These are phyloP conservation scores for Cassiopea andromeda DNA, from an alignment of 30 jellyfish, hydroid and myxozoan genomes.

Conservation along the genomic window DNA sequence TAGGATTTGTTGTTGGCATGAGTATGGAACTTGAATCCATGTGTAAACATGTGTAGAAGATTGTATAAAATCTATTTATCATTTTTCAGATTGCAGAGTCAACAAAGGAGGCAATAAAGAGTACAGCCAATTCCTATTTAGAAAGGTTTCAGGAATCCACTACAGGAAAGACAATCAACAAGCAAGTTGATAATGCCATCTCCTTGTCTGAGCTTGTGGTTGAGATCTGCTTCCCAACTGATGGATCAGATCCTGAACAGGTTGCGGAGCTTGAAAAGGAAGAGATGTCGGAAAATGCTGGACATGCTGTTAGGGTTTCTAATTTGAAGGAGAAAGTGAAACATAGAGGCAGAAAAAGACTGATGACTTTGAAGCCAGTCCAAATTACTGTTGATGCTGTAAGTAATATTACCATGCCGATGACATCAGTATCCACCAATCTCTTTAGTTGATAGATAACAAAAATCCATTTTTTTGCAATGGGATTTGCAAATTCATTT, in stretches of 20 bases:
- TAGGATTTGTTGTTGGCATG: too few species aligned
- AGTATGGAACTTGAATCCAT: too few species aligned
- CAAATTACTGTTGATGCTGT: slow-evolving; percentile 86
- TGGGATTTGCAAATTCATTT: too few species aligned
- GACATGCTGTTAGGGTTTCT: slow-evolving; percentile 69
- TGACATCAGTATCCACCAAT: too few species aligned
- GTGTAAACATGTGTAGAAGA: too few species aligned
- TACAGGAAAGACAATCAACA: slow-evolving; percentile 60
- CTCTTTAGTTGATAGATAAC: too few species aligned
- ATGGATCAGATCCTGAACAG: slow-evolving; percentile 84
- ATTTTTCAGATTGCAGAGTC: slow-evolving; percentile 84
- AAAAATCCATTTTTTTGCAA: too few species aligned
- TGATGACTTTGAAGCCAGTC: slow-evolving; percentile 84
- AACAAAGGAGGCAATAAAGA: slow-evolving; percentile 75
- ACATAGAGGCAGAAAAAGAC: slow-evolving; percentile 84
- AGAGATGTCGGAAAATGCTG: slow-evolving; percentile 85
- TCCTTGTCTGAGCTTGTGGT: slow-evolving; percentile 96
- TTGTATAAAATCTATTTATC: too few species aligned
- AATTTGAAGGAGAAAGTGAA: slow-evolving; percentile 72
- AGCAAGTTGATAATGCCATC: slow-evolving; percentile 95
- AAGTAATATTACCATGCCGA: slow-evolving; percentile 17
- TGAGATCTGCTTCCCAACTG: slow-evolving; percentile 97
- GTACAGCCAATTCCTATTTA: slow-evolving; percentile 59
- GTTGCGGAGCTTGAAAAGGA: slow-evolving; percentile 91
- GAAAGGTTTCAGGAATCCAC: slow-evolving; percentile 59